These are phyloP conservation scores for Rostratula benghalensis DNA, from an alignment of 2,113 vertebrate species.

Conservation along the genomic window DNA sequence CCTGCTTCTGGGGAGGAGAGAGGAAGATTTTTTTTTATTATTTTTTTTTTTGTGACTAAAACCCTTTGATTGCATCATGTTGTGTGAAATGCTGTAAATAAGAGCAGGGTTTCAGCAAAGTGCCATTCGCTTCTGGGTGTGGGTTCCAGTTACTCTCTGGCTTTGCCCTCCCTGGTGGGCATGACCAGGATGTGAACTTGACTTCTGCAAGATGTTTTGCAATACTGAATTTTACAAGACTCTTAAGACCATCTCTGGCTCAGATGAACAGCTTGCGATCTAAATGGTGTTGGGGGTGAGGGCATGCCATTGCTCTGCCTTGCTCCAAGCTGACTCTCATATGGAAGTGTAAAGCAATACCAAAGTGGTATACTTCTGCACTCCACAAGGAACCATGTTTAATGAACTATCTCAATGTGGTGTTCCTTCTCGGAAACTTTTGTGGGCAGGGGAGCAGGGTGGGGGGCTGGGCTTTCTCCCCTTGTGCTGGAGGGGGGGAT, in stretches of 20 bases:
- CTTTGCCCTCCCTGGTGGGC: background rate
- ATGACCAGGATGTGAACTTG: background rate
- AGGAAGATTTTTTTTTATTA: background rate
- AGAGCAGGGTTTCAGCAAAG: background rate
- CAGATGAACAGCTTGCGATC: background rate
- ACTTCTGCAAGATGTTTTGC: constrained; percentile 32
- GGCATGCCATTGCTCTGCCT: background rate
- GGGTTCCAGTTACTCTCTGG: constrained; percentile 2
- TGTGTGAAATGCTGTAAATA: constrained; percentile 8
- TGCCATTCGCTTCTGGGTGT: background rate
- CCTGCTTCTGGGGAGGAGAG: background rate
- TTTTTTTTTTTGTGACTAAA: background rate
- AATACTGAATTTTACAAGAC: background rate
- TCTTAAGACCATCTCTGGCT: background rate
- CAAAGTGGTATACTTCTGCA: background rate
- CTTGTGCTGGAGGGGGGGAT: background rate
- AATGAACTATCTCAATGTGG: background rate
- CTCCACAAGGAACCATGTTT: background rate
- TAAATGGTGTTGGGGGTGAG: background rate
- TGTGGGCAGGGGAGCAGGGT: background rate
- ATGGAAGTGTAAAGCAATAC: background rate
- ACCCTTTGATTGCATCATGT: constrained; percentile 36
- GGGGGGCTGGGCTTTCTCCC: background rate
- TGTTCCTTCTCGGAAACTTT: background rate
- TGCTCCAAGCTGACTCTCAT: background rate